Percentiles rank a stretch among this genome's conserved stretches.
Conservation (phyloP, 2,888 invertebrate genomes). For the Leptopilina myrica region DNA sequence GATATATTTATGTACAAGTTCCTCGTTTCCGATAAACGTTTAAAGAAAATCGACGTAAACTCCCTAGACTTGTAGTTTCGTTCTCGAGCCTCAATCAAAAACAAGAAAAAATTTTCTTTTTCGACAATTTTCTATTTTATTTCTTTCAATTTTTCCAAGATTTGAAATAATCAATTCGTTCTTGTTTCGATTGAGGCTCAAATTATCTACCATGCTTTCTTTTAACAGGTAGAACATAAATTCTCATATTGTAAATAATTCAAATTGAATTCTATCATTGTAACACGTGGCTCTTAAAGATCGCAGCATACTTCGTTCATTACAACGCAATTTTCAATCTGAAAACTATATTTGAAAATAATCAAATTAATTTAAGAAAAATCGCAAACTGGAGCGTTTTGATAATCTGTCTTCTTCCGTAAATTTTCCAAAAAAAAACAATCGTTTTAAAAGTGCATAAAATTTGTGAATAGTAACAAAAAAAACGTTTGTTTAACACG, state of each 20-base stretch:
- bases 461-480: slow-evolving; percentile 2
- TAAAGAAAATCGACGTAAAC: slow-evolving; percentile 63
- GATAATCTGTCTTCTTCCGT: slow-evolving; percentile 6
- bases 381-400: slow-evolving; percentile 9
- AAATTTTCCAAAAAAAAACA: not conserved
- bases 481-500: not conserved
- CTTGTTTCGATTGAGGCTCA: slow-evolving; percentile 46
- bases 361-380: slow-evolving; percentile 4
- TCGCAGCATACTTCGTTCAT: slow-evolving; percentile 48
- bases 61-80: slow-evolving; percentile 62
- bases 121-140: not conserved
- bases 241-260: slow-evolving; percentile 70
- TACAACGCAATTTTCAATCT: slow-evolving; percentile 20
- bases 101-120: slow-evolving; percentile 1
- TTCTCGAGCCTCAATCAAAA: slow-evolving; percentile 45
- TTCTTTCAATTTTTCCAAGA: not conserved
- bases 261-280: slow-evolving; percentile 61
- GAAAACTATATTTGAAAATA: slow-evolving; percentile 22
- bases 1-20: slow-evolving; percentile 75
- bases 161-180: not conserved
- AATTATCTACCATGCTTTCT: slow-evolving; percentile 59
- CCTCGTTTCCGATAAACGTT: slow-evolving; percentile 69
- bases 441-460: not conserved
- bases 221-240: slow-evolving; percentile 57
- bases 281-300: slow-evolving; percentile 48